These are phyloP conservation scores for Galeruca laticollis DNA, from an alignment of 2,888 invertebrate genomes.

Conservation along the genomic window DNA sequence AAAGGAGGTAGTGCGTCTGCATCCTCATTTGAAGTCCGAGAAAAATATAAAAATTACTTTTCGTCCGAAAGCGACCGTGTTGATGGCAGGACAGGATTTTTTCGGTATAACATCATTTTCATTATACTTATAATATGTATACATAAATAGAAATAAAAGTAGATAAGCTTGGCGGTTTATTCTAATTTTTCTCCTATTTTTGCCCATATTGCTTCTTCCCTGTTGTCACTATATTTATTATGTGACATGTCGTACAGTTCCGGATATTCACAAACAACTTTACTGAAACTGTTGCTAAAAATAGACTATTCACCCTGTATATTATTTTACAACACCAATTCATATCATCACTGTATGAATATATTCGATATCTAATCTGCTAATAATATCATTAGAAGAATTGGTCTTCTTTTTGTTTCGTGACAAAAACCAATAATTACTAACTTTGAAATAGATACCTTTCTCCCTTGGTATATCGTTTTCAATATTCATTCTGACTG, in stretches of 20 bases:
- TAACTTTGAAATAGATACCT: no score
- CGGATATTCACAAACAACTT: constrained; percentile 20
- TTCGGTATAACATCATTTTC: not conserved
- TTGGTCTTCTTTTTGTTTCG: no score
- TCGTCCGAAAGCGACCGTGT: constrained; percentile 14
- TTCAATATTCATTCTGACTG: no score
- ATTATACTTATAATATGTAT: constrained; percentile 9
- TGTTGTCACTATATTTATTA: constrained; percentile 13
- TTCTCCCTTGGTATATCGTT: no score
- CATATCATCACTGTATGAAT: no score
- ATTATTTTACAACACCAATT: no score
- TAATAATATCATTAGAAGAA: no score
- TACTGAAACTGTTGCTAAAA: constrained; percentile 5
- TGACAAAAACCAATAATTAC: no score
- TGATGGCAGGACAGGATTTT: not conserved
- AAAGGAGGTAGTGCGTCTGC: constrained; percentile 20
- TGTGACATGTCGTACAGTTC: constrained; percentile 18
- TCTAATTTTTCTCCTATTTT: constrained; percentile 21
- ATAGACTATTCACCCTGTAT: no score
- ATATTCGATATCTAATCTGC: no score
- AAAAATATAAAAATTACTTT: constrained; percentile 20
- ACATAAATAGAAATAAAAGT: constrained; percentile 18
- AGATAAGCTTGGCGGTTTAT: constrained; percentile 13
- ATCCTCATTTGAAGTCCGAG: constrained; percentile 17
- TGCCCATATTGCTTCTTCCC: constrained; percentile 21